Evolutionary conservation across 1,140 invertebrate species (phyloP).

Genomic region (Caenorhabditis tropicalis): DNA sequence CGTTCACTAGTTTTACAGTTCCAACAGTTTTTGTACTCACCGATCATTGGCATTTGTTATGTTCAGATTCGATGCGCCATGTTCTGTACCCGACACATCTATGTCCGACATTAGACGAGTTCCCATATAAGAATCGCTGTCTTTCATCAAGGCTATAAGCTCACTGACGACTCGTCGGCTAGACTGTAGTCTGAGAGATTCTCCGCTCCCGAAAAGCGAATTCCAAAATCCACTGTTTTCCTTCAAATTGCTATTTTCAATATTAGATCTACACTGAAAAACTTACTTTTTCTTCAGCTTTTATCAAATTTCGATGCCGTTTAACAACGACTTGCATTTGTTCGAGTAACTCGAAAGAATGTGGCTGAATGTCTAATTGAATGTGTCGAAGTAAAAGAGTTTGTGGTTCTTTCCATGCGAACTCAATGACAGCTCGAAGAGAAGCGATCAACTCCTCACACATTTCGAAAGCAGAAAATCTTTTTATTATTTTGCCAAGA

Average conservation of each 20-base stretch:
- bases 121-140: constrained; percentile 23
- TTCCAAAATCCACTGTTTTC: background rate
- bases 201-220: background rate
- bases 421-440: constrained; percentile 6
- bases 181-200: background rate
- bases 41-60: too few species aligned
- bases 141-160: background rate
- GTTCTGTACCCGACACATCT: background rate
- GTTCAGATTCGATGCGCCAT: background rate
- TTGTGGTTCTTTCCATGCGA: constrained; percentile 46
- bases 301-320: background rate
- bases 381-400: background rate
- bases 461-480: constrained; percentile 41
- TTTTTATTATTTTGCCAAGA: constrained; percentile 40
- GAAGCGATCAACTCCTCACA: background rate
- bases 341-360: background rate
- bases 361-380: constrained; percentile 25
- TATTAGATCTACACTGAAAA: too few species aligned
- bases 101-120: constrained; percentile 15
- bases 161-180: background rate
- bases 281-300: background rate
- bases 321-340: constrained; percentile 18
- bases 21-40: background rate
- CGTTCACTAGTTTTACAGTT: background rate
- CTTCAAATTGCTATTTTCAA: background rate